phyloP scores from a whole-genome alignment of 2,113 vertebrate species.

The Sphyrna mokarran region DNA sequence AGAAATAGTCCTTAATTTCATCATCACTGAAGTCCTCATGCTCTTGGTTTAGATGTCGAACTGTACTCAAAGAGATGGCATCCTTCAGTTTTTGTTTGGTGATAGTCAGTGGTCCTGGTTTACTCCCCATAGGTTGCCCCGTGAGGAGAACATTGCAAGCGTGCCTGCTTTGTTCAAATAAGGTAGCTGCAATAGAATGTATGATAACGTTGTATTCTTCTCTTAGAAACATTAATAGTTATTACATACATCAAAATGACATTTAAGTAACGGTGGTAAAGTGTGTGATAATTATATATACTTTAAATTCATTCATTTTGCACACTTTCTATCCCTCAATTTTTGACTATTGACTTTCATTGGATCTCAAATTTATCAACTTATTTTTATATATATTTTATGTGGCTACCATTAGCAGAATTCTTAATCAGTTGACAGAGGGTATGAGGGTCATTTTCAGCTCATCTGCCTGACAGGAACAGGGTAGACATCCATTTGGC shows the following conservation, averaged over 20 bases:
- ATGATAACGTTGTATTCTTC: neutral
- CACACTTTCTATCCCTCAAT: neutral
- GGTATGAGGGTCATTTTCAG: neutral
- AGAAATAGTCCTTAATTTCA: conserved; percentile 66
- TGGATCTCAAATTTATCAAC: neutral
- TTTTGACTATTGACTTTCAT: neutral
- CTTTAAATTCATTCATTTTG: neutral
- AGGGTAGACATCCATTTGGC: neutral
- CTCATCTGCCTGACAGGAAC: neutral
- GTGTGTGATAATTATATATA: neutral
- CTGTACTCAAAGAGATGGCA: conserved; percentile 54
- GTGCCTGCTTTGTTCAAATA: conserved; percentile 78
- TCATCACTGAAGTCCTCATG: conserved; percentile 47
- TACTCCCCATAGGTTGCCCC: conserved; percentile 47
- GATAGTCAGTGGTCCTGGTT: conserved; percentile 56
- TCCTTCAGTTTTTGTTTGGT: conserved; percentile 77
- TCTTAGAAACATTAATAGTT: too few species aligned
- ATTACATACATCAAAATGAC: too few species aligned
- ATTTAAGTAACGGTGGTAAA: too few species aligned
- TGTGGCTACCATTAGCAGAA: neutral
- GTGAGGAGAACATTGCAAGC: conserved; percentile 78
- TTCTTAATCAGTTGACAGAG: neutral
- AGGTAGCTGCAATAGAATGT: conserved; percentile 51
- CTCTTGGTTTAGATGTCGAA: conserved; percentile 51
- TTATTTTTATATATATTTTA: neutral